Conservation (phyloP, 2,113 vertebrate genomes). For the Otis tarda region DNA sequence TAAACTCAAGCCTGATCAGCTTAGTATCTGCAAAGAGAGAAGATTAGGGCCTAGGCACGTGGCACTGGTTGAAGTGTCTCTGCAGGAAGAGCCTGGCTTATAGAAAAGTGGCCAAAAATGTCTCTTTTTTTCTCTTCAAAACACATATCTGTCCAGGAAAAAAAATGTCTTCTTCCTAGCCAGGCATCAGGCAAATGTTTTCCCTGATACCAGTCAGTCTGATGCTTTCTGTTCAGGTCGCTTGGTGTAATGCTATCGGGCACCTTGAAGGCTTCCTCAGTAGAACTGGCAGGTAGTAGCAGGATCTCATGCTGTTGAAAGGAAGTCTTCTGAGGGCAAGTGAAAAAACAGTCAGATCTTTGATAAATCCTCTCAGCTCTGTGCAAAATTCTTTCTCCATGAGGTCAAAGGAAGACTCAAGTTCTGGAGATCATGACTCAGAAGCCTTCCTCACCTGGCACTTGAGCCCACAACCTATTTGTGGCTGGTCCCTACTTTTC, state of each 20-base stretch:
- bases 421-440: neutral
- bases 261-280: neutral
- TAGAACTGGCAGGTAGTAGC: neutral
- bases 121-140: neutral
- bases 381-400: neutral
- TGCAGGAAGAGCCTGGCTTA: neutral
- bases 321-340: neutral
- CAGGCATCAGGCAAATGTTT: neutral
- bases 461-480: neutral
- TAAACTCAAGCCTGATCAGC: neutral
- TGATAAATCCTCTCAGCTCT: neutral
- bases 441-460: neutral
- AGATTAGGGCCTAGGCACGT: accelerated
- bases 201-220: neutral
- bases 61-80: neutral
- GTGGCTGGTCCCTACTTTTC: neutral
- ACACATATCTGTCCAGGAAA: neutral
- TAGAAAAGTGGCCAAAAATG: neutral
- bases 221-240: neutral
- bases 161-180: neutral
- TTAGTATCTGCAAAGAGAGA: neutral
- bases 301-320: neutral
- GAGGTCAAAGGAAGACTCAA: neutral
- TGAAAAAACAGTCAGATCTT: neutral
- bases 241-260: neutral